These are phyloP conservation scores for Coryphaenoides rupestris DNA, from an alignment of 2,113 vertebrate species.

Conservation along the genomic window DNA sequence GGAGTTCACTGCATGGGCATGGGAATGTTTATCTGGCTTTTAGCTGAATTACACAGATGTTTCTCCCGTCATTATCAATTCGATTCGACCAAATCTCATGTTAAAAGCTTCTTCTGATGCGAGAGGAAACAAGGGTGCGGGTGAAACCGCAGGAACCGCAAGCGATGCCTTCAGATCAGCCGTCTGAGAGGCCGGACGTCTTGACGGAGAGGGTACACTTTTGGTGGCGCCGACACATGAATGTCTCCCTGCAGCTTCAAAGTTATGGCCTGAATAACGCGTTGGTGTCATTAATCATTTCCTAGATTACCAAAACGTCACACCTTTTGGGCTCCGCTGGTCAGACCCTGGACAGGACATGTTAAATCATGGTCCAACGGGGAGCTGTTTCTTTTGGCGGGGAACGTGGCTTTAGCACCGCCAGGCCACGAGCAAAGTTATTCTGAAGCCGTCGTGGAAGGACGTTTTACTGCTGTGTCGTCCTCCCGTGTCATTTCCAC, in stretches of 20 bases:
- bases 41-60: no score
- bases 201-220: no score
- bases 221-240: no score
- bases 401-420: slow-evolving; percentile 31
- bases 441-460: slow-evolving; percentile 51
- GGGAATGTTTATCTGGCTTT: no score
- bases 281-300: slow-evolving; percentile 35
- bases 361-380: slow-evolving; percentile 43
- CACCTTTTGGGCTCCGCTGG: not conserved
- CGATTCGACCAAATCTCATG: no score
- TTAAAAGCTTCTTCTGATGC: no score
- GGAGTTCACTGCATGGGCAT: no score
- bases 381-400: slow-evolving; percentile 40
- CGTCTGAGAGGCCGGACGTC: no score
- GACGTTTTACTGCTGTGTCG: slow-evolving; percentile 49
- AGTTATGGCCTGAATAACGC: slow-evolving; percentile 19
- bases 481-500: slow-evolving; percentile 29
- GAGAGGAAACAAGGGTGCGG: no score
- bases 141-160: no score
- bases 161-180: no score
- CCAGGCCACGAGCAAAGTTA: slow-evolving; percentile 49
- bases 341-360: slow-evolving; percentile 28
- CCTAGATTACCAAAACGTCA: slow-evolving; percentile 29
- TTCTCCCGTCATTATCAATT: no score
- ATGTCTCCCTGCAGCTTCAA: slow-evolving; percentile 7